Evolutionary conservation across 23 tunicate genomes (phyloP).

Genomic region (Botrylloides violaceus): DNA sequence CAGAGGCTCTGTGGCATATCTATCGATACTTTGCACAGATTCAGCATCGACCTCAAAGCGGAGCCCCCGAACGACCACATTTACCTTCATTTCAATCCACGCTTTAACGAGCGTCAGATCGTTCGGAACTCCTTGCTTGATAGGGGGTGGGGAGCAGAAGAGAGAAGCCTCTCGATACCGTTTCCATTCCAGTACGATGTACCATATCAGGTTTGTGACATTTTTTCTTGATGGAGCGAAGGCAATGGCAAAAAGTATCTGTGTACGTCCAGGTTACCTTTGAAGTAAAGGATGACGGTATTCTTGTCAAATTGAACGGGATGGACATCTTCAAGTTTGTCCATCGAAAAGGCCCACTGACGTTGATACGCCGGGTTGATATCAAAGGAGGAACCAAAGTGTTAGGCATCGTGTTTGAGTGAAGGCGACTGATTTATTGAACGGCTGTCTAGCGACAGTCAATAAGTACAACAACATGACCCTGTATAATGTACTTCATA

Average conservation of each 20-base stretch:
- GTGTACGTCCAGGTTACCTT: slow-evolving; percentile 16
- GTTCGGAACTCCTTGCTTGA: slow-evolving; percentile 3
- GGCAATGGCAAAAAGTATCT: background rate
- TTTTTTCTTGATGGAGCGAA: background rate
- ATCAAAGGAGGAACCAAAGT: background rate
- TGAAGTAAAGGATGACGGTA: background rate
- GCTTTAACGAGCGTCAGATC: background rate
- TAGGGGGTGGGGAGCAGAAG: slow-evolving; percentile 10
- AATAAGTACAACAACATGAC: too few relatives aligned
- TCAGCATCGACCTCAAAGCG: slow-evolving; percentile 8
- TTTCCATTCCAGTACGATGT: slow-evolving; percentile 22
- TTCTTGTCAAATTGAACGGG: slow-evolving; percentile 17
- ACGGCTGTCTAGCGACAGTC: too few relatives aligned
- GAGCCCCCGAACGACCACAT: slow-evolving; percentile 2
- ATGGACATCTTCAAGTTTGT: slow-evolving; percentile 13
- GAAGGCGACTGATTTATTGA: too few relatives aligned
- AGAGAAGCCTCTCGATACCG: slow-evolving; percentile 7
- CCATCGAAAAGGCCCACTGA: slow-evolving; percentile 17
- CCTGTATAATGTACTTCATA: too few relatives aligned
- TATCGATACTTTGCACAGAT: background rate
- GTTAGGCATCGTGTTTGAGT: background rate
- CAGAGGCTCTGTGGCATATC: too few relatives aligned
- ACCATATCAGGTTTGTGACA: slow-evolving; percentile 11
- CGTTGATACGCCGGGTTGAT: background rate
- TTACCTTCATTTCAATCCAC: slow-evolving; percentile 12